Percentiles rank a stretch among this genome's conserved stretches.
These are phyloP conservation scores for Zaprionus tsacasi DNA, from an alignment of 1,140 invertebrate species.

Conservation along the genomic window DNA sequence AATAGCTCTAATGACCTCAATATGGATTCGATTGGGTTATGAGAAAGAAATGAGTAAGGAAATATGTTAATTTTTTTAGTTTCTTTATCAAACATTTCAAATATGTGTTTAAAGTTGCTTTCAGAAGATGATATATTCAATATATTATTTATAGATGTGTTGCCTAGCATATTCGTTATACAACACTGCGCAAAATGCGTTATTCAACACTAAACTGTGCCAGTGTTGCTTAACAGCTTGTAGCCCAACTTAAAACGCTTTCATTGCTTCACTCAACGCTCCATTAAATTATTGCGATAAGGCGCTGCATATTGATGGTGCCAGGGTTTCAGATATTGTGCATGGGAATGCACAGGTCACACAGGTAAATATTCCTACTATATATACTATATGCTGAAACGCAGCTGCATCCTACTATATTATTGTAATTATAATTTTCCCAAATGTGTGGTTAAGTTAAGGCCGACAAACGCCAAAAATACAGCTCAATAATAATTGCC, in stretches of 20 bases:
- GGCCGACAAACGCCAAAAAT: constrained; percentile 75
- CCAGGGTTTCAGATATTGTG: background rate
- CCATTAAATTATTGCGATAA: background rate
- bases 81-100: no score
- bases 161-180: no score
- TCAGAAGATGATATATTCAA: no score
- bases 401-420: constrained; percentile 63
- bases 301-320: no score
- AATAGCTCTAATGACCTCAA: background rate
- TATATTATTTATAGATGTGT: no score
- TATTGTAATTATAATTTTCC: constrained; percentile 71
- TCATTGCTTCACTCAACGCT: background rate
- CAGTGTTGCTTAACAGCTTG: no score
- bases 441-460: constrained; percentile 77
- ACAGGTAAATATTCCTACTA: constrained; percentile 18
- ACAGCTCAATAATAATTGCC: constrained; percentile 63
- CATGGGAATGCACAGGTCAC: constrained; percentile 13
- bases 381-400: constrained; percentile 30
- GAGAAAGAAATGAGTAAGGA: no score
- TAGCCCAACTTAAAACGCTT: no score
- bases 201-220: no score
- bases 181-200: no score
- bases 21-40: background rate
- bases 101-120: no score
- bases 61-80: no score